phyloP scores from a whole-genome alignment of 2,888 invertebrate species.

The Blomia tropicalis region DNA sequence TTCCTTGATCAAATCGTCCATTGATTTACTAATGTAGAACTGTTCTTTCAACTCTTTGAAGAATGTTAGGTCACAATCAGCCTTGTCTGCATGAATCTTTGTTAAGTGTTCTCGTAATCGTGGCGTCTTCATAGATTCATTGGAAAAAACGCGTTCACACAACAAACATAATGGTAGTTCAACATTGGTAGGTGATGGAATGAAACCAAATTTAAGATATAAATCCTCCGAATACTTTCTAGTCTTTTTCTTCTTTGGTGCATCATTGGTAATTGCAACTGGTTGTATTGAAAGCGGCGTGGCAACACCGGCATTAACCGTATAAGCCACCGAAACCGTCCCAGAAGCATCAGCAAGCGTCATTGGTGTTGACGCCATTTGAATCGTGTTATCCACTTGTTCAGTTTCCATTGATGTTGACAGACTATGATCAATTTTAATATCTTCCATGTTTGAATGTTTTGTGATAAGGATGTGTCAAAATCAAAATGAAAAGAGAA shows the following conservation, averaged over 20 bases:
- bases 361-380: neutral
- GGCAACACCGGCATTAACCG: neutral
- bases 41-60: slow-evolving; percentile 6
- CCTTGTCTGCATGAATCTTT: slow-evolving; percentile 8
- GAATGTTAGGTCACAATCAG: neutral
- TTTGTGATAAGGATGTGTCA: neutral
- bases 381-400: neutral
- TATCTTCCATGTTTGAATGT: too few species aligned
- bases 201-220: slow-evolving; percentile 5
- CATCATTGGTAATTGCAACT: neutral
- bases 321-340: neutral
- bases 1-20: slow-evolving; percentile 7
- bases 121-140: slow-evolving; percentile 5
- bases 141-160: slow-evolving; percentile 1
- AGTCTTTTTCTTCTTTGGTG: slow-evolving; percentile 3
- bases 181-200: slow-evolving; percentile 4
- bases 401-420: slow-evolving; percentile 9
- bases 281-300: neutral
- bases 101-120: neutral
- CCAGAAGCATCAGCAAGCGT: neutral
- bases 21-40: neutral
- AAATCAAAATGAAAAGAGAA: neutral
- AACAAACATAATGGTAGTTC: slow-evolving; percentile 7
- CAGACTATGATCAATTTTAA: too few species aligned
- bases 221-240: slow-evolving; percentile 1